Percentiles rank a stretch among this genome's conserved stretches.
These are phyloP conservation scores for Eurosta solidaginis DNA, from an alignment of 1,140 invertebrate species.

Conservation along the genomic window DNA sequence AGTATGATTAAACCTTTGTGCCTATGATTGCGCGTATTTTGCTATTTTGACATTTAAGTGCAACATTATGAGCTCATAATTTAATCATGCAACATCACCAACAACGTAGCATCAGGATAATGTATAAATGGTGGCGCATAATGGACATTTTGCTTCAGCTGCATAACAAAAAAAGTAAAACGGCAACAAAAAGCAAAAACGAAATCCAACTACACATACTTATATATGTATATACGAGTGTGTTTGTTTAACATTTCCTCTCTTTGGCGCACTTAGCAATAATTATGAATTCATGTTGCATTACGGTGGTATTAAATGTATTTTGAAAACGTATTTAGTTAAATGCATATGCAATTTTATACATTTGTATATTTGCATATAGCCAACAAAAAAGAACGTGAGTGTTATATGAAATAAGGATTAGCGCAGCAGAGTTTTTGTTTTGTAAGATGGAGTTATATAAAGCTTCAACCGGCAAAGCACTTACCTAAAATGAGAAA, in stretches of 20 bases:
- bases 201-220: not conserved
- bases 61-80: conserved; percentile 26
- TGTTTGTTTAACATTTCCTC: not conserved
- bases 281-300: not conserved
- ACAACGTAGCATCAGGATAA: conserved; percentile 9
- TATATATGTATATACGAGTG: not conserved
- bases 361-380: not conserved
- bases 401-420: no score
- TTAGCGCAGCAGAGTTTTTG: no score
- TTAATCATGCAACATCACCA: conserved; percentile 26
- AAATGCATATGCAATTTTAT: not conserved
- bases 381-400: not conserved
- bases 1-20: not conserved
- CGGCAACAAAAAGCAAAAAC: not conserved
- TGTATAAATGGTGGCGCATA: conserved; percentile 14
- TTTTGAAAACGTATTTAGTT: conserved; percentile 8
- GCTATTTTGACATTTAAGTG: conserved; percentile 25
- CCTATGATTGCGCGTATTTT: not conserved
- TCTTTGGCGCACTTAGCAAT: not conserved
- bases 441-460: no score
- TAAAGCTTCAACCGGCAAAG: no score
- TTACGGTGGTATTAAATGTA: not conserved
- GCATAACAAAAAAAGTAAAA: not conserved
- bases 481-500: no score
- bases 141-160: not conserved